Conservation (phyloP, 1,140 invertebrate species). For the Drosophila guanche region DNA sequence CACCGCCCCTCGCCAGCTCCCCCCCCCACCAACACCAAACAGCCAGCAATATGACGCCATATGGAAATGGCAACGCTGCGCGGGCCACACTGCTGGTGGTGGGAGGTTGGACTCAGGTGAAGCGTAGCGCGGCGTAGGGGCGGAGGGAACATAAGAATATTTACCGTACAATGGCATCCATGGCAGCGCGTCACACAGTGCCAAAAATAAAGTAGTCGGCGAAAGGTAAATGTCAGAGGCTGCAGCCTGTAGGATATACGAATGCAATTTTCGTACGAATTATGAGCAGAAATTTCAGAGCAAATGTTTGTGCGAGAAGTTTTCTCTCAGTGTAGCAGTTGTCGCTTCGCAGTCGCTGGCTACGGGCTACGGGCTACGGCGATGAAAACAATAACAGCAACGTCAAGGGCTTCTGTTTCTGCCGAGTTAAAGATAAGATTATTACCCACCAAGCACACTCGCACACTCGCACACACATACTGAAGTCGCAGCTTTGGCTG, state of each 20-base stretch:
- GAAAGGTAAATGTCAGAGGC: no score
- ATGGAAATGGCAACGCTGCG: conserved; percentile 65
- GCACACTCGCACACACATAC: conserved; percentile 2
- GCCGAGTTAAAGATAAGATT: conserved; percentile 80
- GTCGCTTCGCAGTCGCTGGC: conserved; percentile 39
- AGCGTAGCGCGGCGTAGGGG: conserved; percentile 1
- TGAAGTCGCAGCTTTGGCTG: conserved; percentile 29
- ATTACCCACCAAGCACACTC: conserved; percentile 58
- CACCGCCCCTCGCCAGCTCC: neutral
- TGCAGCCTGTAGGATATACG: no score
- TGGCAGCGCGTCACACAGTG: conserved; percentile 27
- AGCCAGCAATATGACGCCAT: conserved; percentile 75
- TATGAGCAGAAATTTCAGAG: no score
- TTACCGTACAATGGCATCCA: conserved; percentile 62
- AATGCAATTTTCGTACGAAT: no score
- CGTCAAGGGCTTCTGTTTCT: conserved; percentile 75
- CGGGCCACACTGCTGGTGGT: conserved; percentile 5
- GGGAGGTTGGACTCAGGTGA: neutral
- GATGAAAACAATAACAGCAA: conserved; percentile 45
- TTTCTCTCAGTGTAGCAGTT: conserved; percentile 7
- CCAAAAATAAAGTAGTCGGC: neutral
- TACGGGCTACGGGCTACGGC: conserved; percentile 36
- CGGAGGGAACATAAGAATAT: conserved; percentile 41
- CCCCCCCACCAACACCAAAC: conserved; percentile 7
- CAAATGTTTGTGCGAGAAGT: neutral